Evolutionary conservation across 2,888 invertebrate genomes (phyloP).

Genomic region (Lasioglossum vierecki): DNA sequence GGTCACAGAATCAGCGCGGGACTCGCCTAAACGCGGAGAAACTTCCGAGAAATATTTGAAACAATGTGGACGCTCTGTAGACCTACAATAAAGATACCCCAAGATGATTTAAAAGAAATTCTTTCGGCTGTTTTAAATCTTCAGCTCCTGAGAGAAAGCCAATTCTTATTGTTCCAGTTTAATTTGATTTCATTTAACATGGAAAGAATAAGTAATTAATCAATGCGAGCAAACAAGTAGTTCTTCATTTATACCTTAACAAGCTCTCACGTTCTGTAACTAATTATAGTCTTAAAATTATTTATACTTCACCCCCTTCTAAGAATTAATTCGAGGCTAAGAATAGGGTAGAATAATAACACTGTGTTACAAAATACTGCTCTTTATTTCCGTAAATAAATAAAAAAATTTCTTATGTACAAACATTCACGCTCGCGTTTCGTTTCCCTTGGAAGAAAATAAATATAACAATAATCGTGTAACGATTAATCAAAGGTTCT

Average conservation of each 20-base stretch:
- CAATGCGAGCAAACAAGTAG: neutral
- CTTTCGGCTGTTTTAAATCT: neutral
- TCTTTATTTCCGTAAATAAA: constrained; percentile 53
- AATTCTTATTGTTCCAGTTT: neutral
- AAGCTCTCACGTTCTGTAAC: neutral
- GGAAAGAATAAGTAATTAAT: neutral
- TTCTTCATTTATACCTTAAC: neutral
- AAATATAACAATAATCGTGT: constrained; percentile 4
- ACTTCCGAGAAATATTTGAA: neutral
- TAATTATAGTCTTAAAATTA: neutral
- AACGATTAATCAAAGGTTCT: constrained; percentile 31
- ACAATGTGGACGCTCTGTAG: neutral
- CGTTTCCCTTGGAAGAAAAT: neutral
- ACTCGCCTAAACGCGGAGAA: constrained; percentile 37
- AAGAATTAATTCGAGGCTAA: neutral
- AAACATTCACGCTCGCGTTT: neutral
- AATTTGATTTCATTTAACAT: neutral
- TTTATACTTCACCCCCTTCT: neutral
- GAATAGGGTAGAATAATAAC: neutral
- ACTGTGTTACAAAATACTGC: constrained; percentile 32
- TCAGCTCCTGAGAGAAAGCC: neutral
- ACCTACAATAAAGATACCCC: neutral
- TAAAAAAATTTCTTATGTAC: constrained; percentile 21
- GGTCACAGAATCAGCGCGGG: constrained; percentile 85
- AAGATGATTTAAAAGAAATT: neutral